phyloP scores from a whole-genome alignment of 2,888 invertebrate species.

The Papilio demoleus region DNA sequence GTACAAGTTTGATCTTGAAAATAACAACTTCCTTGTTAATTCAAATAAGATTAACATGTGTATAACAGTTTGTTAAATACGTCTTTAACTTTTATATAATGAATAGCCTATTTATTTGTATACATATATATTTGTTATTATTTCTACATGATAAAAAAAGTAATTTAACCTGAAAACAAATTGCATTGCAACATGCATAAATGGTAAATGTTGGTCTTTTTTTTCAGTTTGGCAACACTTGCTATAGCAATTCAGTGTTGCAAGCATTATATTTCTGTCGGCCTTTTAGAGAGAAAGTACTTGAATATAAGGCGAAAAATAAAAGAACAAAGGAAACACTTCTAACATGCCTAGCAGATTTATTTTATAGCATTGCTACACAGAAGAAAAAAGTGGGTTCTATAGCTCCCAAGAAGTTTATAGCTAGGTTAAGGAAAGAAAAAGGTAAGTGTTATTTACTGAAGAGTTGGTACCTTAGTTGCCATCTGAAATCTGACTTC shows the following conservation, averaged over 20 bases:
- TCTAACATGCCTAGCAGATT: conserved; percentile 98
- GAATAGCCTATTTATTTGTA: not conserved
- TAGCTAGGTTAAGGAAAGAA: conserved; percentile 98
- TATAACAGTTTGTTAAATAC: not conserved
- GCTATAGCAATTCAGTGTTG: conserved; percentile 99
- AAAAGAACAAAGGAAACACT: conserved; percentile 98
- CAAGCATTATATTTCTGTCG: conserved; percentile 99
- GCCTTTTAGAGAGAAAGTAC: conserved; percentile 98
- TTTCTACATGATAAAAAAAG: not conserved
- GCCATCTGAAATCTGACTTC: too few relatives aligned
- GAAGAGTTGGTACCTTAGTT: not conserved
- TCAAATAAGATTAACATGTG: conserved; percentile 7
- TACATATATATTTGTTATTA: not conserved
- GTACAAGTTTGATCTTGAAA: conserved; percentile 33
- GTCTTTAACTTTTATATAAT: not conserved
- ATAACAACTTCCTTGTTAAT: conserved; percentile 9
- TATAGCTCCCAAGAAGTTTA: conserved; percentile 99
- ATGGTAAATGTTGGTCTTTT: not conserved
- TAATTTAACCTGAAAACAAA: too few relatives aligned
- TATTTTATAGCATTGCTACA: conserved; percentile 99
- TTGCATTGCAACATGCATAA: not conserved
- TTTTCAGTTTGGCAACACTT: conserved; percentile 98
- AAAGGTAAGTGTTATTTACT: conserved; percentile 88
- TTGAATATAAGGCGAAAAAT: conserved; percentile 98
- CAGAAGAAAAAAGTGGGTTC: conserved; percentile 99